phyloP scores from a whole-genome alignment of 2,113 vertebrate species.

The Phoenicopterus ruber region DNA sequence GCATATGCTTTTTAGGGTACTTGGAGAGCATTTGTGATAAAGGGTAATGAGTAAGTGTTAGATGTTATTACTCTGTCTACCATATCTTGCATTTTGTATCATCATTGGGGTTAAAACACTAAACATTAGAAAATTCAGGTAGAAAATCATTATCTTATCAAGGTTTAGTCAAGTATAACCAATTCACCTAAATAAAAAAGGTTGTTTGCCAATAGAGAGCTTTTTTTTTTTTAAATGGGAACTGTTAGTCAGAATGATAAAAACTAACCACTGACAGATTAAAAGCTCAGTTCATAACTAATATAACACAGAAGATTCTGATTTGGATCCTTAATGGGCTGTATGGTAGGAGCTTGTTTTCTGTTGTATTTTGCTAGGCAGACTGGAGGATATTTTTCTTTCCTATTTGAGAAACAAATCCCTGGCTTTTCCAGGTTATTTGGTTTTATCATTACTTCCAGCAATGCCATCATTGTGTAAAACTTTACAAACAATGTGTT shows the following conservation, averaged over 20 bases:
- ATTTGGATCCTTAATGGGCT: not conserved
- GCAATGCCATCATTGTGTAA: not conserved
- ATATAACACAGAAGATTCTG: not conserved
- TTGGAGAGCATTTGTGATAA: not conserved
- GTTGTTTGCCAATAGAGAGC: not conserved
- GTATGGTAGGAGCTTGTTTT: not conserved
- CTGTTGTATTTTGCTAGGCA: not conserved
- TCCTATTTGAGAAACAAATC: not conserved
- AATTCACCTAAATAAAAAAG: not conserved
- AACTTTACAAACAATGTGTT: not conserved
- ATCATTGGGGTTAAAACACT: not conserved
- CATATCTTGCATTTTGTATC: not conserved
- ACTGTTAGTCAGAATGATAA: not conserved
- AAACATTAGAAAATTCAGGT: not conserved
- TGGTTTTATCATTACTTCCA: not conserved
- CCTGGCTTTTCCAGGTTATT: not conserved
- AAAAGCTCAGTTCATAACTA: not conserved
- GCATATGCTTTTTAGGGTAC: not conserved
- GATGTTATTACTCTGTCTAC: not conserved
- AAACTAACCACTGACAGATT: not conserved
- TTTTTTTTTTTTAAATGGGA: not conserved
- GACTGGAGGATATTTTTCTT: not conserved
- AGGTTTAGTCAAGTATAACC: not conserved
- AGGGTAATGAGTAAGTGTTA: not conserved
- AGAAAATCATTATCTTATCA: not conserved